Conservation (phyloP, 2,888 invertebrate species). For the Limnephilus auricula region DNA sequence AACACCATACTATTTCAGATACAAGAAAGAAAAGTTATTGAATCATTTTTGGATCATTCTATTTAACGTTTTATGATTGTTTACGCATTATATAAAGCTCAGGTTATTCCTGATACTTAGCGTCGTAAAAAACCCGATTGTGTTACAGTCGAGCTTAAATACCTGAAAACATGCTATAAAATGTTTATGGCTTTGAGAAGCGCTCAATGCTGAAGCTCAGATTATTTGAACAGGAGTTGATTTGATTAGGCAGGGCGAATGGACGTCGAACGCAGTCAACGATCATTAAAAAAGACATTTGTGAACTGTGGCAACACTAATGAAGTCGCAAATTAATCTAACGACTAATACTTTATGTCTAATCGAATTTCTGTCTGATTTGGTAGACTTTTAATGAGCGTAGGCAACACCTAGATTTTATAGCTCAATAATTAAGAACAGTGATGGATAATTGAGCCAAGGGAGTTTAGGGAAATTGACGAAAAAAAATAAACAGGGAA, state of each 20-base stretch:
- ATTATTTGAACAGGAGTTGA: slow-evolving; percentile 36
- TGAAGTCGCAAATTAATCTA: not conserved
- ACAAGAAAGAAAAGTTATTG: not conserved
- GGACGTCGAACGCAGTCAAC: slow-evolving; percentile 14
- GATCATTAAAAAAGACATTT: slow-evolving; percentile 15
- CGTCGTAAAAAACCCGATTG: slow-evolving; percentile 34
- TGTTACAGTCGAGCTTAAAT: slow-evolving; percentile 14
- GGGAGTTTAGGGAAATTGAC: not conserved
- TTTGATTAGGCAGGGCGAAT: slow-evolving; percentile 34
- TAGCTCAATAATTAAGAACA: not conserved
- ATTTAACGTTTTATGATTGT: not conserved
- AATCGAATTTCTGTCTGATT: not conserved
- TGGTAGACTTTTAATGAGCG: not conserved
- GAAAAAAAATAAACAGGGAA: too few species aligned
- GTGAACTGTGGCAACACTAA: not conserved
- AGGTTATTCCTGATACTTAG: slow-evolving; percentile 4
- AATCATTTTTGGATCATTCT: not conserved
- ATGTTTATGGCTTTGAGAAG: slow-evolving; percentile 1
- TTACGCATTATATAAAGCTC: not conserved
- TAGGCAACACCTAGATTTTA: not conserved
- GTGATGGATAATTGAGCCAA: not conserved
- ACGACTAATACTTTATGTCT: not conserved
- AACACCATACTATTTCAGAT: not conserved
- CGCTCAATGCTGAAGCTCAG: slow-evolving; percentile 13
- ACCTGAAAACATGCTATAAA: slow-evolving; percentile 23